These are phyloP conservation scores for Xestia xanthographa DNA, from an alignment of 2,888 invertebrate genomes.

Conservation along the genomic window DNA sequence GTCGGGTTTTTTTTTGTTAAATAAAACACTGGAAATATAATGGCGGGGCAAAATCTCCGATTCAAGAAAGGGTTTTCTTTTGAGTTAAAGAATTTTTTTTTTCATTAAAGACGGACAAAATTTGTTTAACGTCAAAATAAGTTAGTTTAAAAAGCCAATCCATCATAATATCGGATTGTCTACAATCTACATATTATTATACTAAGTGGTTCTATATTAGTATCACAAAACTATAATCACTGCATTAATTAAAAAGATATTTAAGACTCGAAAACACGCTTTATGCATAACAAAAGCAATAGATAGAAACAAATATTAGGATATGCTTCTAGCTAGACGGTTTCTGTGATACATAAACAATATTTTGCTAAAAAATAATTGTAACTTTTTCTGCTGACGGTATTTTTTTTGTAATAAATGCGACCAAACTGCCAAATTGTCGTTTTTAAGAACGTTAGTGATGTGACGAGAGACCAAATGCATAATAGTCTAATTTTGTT, in stretches of 20 bases:
- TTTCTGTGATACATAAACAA: slow-evolving; percentile 48
- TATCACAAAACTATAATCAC: slow-evolving; percentile 25
- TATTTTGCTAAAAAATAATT: slow-evolving; percentile 25
- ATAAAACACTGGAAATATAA: slow-evolving; percentile 22
- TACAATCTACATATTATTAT: slow-evolving; percentile 11
- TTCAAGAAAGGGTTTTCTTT: background rate
- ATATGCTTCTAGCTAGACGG: slow-evolving; percentile 38
- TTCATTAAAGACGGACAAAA: too few relatives aligned
- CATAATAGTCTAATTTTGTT: slow-evolving; percentile 47
- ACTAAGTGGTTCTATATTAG: slow-evolving; percentile 40
- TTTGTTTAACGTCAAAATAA: background rate
- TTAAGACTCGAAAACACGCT: slow-evolving; percentile 59
- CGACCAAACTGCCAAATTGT: slow-evolving; percentile 62
- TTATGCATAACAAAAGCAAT: slow-evolving; percentile 49
- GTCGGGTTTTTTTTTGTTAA: slow-evolving; percentile 21
- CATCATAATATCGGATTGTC: slow-evolving; percentile 13
- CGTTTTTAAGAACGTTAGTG: slow-evolving; percentile 50
- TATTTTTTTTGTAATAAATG: slow-evolving; percentile 55
- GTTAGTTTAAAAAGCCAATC: background rate
- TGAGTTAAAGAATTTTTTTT: background rate
- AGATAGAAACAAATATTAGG: slow-evolving; percentile 32
- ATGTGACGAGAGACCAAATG: slow-evolving; percentile 65
- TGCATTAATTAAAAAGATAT: slow-evolving; percentile 29
- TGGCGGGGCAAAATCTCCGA: background rate
- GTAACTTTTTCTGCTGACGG: slow-evolving; percentile 64